Conservation (phyloP, 2,888 invertebrate genomes). For the Watsonalla binaria region DNA sequence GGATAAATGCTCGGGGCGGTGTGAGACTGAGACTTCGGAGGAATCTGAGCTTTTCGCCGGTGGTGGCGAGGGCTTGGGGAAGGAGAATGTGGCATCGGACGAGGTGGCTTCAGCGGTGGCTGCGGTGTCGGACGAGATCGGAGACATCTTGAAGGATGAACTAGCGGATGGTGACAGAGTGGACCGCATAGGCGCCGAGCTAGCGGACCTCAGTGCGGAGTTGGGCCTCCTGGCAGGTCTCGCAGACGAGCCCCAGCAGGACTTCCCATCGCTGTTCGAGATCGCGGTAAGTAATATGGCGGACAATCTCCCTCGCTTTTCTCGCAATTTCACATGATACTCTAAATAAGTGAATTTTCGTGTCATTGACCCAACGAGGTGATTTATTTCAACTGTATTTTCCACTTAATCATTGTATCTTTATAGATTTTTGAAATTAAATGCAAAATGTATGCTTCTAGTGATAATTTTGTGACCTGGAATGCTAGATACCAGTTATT, state of each 20-base stretch:
- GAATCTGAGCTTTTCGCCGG: constrained; percentile 55
- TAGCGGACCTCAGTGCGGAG: constrained; percentile 67
- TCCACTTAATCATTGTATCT: neutral
- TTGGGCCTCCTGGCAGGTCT: constrained; percentile 65
- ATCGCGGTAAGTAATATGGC: constrained; percentile 69
- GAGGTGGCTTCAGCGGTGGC: constrained; percentile 68
- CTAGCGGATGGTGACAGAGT: constrained; percentile 63
- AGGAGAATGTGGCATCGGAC: constrained; percentile 53
- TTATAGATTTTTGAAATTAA: neutral
- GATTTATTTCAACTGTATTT: neutral
- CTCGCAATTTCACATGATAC: constrained; percentile 5
- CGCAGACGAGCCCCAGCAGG: constrained; percentile 60
- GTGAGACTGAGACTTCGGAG: constrained; percentile 50
- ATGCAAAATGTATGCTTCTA: neutral
- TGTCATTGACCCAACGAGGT: constrained; percentile 9
- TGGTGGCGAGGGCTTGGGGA: constrained; percentile 44
- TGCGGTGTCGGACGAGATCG: constrained; percentile 69
- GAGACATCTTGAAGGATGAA: constrained; percentile 70
- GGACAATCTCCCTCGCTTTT: constrained; percentile 23
- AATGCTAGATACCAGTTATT: neutral
- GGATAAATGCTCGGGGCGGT: constrained; percentile 66
- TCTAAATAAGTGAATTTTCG: neutral
- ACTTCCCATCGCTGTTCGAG: constrained; percentile 67
- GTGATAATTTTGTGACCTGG: neutral
- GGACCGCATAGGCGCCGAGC: constrained; percentile 64